Base-by-base conservation (phyloP, 2,113 vertebrate genomes). In the Mesembrinibis cayennensis region DNA sequence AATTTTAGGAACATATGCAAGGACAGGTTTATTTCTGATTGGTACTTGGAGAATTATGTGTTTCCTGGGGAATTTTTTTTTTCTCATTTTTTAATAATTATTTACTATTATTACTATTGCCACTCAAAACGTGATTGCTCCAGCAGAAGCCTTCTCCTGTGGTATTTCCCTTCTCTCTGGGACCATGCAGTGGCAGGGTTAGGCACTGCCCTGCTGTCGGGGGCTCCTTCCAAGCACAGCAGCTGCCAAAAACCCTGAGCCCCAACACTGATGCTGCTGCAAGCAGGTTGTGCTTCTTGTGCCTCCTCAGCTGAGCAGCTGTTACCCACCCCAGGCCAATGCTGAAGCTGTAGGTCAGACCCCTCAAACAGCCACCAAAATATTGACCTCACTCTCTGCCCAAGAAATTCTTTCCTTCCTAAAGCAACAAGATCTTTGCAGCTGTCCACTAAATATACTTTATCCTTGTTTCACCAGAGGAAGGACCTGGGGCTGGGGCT, bases 151-250 rank as follows among this genome's bases (percentile, higher is more conserved):
- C 32, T 42, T 25, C 71, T 66, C 9, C 34, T 40, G 19, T 21
- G 45, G 3, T 36, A 82, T 30, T 38, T 45, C 9, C 9, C 12
- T 78, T 66, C 26, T n/a, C 69, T 63, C 36, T 52, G 59, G 38
- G 47, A 34, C 9, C 0, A 1, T 59, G 67, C 36, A 72, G 45
- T 32, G 40, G 40, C 30, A 38, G 22, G 0, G 0, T 6, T 40
- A 59, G 42, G 17, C 34, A 29, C 22, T 52, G 34, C 52, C 21
- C 50, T 78, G 55, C 59, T 5, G 4, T 5, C 0, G 0, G 32
- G 58, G 50, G 13, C 45, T 91, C 20, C 18, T 70, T 61, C 55
- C 2, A 7, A 52, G 55, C 36, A 13, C 29, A 12, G 29, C 17
- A 40, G 29, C 36, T 80, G 59, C 55, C 44, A n/a, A 47, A 82